Conservation (phyloP, 2,113 vertebrate species). For the Alexandromys fortis region DNA sequence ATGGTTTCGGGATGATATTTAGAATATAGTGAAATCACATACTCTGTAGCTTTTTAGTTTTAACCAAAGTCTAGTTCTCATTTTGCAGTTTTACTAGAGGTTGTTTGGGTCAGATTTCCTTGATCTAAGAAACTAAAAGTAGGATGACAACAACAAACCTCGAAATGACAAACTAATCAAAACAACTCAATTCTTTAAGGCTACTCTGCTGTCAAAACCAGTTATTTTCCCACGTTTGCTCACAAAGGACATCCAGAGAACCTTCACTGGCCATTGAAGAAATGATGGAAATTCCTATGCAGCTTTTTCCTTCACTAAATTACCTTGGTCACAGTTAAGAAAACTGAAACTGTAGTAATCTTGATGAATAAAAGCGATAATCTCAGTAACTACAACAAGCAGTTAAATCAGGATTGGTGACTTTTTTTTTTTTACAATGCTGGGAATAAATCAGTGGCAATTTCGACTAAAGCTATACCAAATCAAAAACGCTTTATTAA, state of each 20-base stretch:
- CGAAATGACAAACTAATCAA: conserved; percentile 12
- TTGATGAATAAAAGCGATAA: conserved; percentile 35
- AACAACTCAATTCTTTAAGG: conserved; percentile 20
- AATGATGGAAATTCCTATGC: conserved; percentile 28
- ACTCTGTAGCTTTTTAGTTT: not conserved
- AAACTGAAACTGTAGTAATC: conserved; percentile 46
- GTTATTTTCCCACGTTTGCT: not conserved
- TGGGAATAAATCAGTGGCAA: not conserved
- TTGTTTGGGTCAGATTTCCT: not conserved
- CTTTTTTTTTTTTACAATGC: not conserved
- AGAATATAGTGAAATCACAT: conserved; percentile 7
- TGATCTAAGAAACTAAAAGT: conserved; percentile 23
- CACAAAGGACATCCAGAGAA: not conserved
- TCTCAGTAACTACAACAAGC: conserved; percentile 45
- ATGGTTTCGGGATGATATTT: not conserved
- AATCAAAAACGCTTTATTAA: conserved; percentile 46
- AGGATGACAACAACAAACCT: not conserved
- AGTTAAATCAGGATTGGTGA: conserved; percentile 33
- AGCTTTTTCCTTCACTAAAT: conserved; percentile 3
- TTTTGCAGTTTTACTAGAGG: not conserved
- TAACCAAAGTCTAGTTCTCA: conserved; percentile 29
- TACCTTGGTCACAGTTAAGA: conserved; percentile 46
- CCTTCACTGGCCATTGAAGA: not conserved
- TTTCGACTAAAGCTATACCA: not conserved
- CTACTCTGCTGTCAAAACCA: conserved; percentile 1